Percentiles rank a stretch among this genome's conserved stretches.
phyloP scores from a whole-genome alignment of 2,113 vertebrate genomes.

The Salvelinus fontinalis region DNA sequence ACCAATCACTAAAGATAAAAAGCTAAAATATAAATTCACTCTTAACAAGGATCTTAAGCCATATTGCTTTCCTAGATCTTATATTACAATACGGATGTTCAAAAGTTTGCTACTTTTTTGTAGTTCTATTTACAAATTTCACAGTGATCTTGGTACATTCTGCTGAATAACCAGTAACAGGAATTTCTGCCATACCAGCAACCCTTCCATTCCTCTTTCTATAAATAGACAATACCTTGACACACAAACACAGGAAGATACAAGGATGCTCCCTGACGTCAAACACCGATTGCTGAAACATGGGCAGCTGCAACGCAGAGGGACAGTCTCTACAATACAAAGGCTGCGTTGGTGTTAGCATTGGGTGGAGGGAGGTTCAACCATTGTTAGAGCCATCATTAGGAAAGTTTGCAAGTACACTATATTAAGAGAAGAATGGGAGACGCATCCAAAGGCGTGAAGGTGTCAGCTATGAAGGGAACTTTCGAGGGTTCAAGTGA shows the following conservation, averaged over 20 bases:
- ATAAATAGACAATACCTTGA: constrained; percentile 2
- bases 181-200: constrained; percentile 1
- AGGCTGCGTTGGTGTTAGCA: too few relatives aligned
- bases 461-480: constrained; percentile 14
- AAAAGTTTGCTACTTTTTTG: constrained; percentile 25
- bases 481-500: neutral
- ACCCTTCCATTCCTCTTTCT: neutral
- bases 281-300: too few relatives aligned
- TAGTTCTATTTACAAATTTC: constrained; percentile 62
- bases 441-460: neutral
- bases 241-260: too few relatives aligned
- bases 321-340: too few relatives aligned
- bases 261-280: too few relatives aligned
- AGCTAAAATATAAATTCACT: neutral
- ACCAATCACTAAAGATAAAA: neutral
- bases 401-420: too few relatives aligned
- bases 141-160: constrained; percentile 63
- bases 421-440: too few relatives aligned
- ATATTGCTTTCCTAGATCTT: constrained; percentile 49
- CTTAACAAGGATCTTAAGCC: constrained; percentile 14
- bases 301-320: too few relatives aligned
- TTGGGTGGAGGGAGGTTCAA: too few relatives aligned
- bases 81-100: constrained; percentile 46
- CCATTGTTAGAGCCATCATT: too few relatives aligned
- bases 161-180: too few relatives aligned